phyloP scores from a whole-genome alignment of 2,888 invertebrate species.

The Dasypolia templi region DNA sequence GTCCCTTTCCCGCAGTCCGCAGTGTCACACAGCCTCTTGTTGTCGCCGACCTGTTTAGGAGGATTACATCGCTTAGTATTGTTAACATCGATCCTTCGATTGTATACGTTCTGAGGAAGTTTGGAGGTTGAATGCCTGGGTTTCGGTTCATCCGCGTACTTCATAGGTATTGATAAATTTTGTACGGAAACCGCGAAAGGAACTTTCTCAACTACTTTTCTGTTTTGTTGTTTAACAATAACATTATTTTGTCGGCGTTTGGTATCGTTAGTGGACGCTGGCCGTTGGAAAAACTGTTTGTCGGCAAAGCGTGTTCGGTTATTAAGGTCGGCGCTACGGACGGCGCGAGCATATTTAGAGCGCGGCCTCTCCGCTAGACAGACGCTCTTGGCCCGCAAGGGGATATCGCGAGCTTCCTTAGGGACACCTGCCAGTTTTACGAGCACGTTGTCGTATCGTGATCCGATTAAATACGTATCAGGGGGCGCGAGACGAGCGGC shows the following conservation, averaged over 20 bases:
- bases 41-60: constrained; percentile 86
- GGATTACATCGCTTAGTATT: constrained; percentile 84
- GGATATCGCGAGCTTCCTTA: constrained; percentile 74
- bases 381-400: constrained; percentile 84
- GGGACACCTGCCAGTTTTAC: constrained; percentile 76
- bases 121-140: constrained; percentile 83
- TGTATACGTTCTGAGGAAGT: constrained; percentile 70
- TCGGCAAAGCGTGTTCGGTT: constrained; percentile 74
- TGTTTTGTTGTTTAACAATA: constrained; percentile 80
- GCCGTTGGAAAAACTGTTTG: constrained; percentile 75
- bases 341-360: constrained; percentile 80
- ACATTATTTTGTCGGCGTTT: constrained; percentile 73
- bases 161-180: constrained; percentile 85
- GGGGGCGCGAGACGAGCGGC: constrained; percentile 74
- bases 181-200: constrained; percentile 84
- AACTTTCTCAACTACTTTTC: constrained; percentile 81
- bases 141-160: constrained; percentile 82
- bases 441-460: constrained; percentile 41
- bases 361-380: constrained; percentile 81
- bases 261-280: constrained; percentile 66
- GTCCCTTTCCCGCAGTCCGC: constrained; percentile 84
- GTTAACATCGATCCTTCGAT: constrained; percentile 77
- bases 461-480: constrained; percentile 48
- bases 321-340: constrained; percentile 81
- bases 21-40: constrained; percentile 86